These are phyloP conservation scores for Campylomormyrus tamandua DNA, from an alignment of 2,113 vertebrate genomes.

Conservation along the genomic window DNA sequence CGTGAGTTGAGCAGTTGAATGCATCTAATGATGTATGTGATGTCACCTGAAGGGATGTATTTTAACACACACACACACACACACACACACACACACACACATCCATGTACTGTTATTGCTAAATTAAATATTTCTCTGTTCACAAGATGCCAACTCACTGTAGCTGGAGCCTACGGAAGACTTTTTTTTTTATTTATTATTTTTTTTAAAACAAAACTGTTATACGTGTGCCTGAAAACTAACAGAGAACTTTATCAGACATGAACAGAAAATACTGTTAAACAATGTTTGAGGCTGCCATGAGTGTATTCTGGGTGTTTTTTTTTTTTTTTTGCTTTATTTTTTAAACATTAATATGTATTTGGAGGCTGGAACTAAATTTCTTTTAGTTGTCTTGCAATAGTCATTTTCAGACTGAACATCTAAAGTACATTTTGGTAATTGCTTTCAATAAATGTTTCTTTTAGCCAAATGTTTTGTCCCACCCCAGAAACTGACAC, in stretches of 20 bases:
- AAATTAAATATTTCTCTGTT: slow-evolving; percentile 36
- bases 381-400: slow-evolving; percentile 20
- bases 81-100: not conserved
- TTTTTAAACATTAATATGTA: slow-evolving; percentile 1
- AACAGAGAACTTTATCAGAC: slow-evolving; percentile 45
- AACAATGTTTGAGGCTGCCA: slow-evolving; percentile 62
- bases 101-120: slow-evolving; percentile 50
- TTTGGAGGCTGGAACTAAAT: slow-evolving; percentile 12
- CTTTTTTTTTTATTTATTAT: slow-evolving; percentile 48
- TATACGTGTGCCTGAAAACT: slow-evolving; percentile 89
- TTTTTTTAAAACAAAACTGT: slow-evolving; percentile 59
- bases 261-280: slow-evolving; percentile 63
- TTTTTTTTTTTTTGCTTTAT: slow-evolving; percentile 10
- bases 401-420: not conserved
- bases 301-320: slow-evolving; percentile 43
- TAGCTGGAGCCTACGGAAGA: slow-evolving; percentile 60
- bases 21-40: not conserved
- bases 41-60: not conserved
- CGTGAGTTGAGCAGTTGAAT: not conserved
- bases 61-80: not conserved
- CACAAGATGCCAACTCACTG: slow-evolving; percentile 64
- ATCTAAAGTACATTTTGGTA: not conserved
- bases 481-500: slow-evolving; percentile 34
- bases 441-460: not conserved
- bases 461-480: not conserved